Percentiles rank a stretch among this genome's conserved stretches.
These are phyloP conservation scores for Meriones unguiculatus DNA, from an alignment of 2,113 vertebrate genomes.

Conservation along the genomic window DNA sequence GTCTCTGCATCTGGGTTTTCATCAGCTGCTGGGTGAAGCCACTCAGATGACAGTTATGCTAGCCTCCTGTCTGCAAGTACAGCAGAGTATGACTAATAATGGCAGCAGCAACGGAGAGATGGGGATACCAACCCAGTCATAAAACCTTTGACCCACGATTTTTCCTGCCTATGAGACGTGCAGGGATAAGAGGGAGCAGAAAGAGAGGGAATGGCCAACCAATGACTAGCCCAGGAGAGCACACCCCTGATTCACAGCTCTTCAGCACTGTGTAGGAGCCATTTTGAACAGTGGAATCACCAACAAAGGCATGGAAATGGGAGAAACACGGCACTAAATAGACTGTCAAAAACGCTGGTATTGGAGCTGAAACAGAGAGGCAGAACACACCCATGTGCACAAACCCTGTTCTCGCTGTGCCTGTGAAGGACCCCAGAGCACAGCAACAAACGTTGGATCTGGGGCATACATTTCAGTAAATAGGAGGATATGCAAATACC, in stretches of 20 bases:
- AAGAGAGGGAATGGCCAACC: too few relatives aligned
- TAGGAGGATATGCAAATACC: neutral
- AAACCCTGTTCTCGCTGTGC: neutral
- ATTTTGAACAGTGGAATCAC: neutral
- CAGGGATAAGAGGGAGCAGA: too few relatives aligned
- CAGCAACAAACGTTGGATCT: neutral
- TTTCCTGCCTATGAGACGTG: too few relatives aligned
- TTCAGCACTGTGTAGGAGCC: neutral
- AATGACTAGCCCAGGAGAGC: too few relatives aligned
- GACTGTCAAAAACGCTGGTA: neutral
- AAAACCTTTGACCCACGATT: too few relatives aligned
- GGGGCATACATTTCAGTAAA: neutral
- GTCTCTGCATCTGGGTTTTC: too few relatives aligned
- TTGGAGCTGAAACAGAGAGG: neutral
- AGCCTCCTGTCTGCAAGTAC: too few relatives aligned
- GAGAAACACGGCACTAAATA: neutral
- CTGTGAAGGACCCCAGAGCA: neutral
- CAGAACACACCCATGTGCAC: neutral
- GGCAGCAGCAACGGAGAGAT: too few relatives aligned
- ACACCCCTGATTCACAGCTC: neutral
- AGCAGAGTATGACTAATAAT: too few relatives aligned
- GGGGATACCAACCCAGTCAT: too few relatives aligned
- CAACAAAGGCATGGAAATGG: neutral
- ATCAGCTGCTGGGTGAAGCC: too few relatives aligned
- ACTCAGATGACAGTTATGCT: too few relatives aligned